Conservation (phyloP, 2,113 vertebrate genomes). For the Hemicordylus capensis region DNA sequence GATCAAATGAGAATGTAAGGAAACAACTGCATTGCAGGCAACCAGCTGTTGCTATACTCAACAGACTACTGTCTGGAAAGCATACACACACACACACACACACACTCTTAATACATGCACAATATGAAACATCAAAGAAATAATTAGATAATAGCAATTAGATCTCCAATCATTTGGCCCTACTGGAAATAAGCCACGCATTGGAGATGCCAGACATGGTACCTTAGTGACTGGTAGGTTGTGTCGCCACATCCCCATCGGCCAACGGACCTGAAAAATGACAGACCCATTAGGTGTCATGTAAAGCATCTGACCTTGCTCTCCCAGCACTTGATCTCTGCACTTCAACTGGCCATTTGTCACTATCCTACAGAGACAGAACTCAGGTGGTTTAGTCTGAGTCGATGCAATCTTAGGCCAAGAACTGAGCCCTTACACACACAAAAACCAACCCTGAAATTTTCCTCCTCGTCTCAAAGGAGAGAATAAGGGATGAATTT, state of each 20-base stretch:
- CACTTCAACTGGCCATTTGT: slow-evolving; percentile 72
- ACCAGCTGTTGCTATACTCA: slow-evolving; percentile 33
- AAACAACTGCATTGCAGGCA: slow-evolving; percentile 50
- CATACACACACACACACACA: neutral
- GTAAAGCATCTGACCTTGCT: slow-evolving; percentile 79
- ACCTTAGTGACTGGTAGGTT: slow-evolving; percentile 73
- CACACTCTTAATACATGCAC: too few species aligned
- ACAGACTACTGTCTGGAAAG: slow-evolving; percentile 36
- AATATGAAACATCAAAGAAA: slow-evolving; percentile 52
- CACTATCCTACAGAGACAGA: slow-evolving; percentile 67
- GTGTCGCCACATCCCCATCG: slow-evolving; percentile 67
- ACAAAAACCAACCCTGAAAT: neutral
- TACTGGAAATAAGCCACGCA: slow-evolving; percentile 62
- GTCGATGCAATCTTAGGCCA: slow-evolving; percentile 18
- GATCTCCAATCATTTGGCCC: slow-evolving; percentile 73
- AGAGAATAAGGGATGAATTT: slow-evolving; percentile 21
- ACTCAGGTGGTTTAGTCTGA: slow-evolving; percentile 71
- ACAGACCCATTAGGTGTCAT: slow-evolving; percentile 75
- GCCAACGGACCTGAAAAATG: slow-evolving; percentile 73
- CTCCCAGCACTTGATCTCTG: slow-evolving; percentile 78
- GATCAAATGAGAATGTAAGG: slow-evolving; percentile 55
- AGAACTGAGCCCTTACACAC: slow-evolving; percentile 18
- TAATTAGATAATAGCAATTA: slow-evolving; percentile 72
- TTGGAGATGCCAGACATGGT: slow-evolving; percentile 76
- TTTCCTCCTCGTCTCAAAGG: slow-evolving; percentile 2